These are phyloP conservation scores for Irena cyanogastra DNA, from an alignment of 2,113 vertebrate species.

Conservation along the genomic window DNA sequence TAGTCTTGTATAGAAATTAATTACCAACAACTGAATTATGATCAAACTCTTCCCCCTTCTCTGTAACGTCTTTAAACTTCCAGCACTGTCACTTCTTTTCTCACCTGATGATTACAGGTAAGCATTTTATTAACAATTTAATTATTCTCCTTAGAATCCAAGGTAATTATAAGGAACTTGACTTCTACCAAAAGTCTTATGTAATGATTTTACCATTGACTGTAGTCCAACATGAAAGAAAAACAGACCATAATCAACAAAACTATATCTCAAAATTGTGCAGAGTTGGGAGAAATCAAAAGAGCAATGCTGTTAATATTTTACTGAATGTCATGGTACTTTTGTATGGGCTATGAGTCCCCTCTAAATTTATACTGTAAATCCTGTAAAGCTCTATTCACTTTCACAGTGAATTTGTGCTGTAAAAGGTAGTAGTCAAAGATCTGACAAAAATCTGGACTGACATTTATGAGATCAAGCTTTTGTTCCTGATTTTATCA, in stretches of 20 bases:
- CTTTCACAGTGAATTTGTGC: background rate
- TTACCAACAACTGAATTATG: background rate
- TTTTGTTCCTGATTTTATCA: background rate
- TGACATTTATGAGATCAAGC: background rate
- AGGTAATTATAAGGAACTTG: background rate
- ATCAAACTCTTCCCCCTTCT: background rate
- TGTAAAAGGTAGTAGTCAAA: background rate
- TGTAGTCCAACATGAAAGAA: background rate
- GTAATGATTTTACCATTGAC: background rate
- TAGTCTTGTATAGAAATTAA: background rate
- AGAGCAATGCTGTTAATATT: background rate
- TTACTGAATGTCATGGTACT: background rate
- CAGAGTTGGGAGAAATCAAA: background rate
- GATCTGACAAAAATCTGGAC: background rate
- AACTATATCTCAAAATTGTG: background rate
- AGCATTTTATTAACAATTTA: constrained; percentile 4
- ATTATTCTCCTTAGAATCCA: background rate
- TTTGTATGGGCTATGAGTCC: background rate
- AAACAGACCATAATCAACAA: background rate
- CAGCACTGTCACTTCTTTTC: background rate
- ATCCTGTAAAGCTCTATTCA: background rate
- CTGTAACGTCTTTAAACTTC: background rate
- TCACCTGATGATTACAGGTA: background rate
- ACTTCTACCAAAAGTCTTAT: background rate
- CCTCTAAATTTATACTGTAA: background rate